Evolutionary conservation across 2,888 invertebrate genomes (phyloP).

Genomic region (Euzetes globulus): DNA sequence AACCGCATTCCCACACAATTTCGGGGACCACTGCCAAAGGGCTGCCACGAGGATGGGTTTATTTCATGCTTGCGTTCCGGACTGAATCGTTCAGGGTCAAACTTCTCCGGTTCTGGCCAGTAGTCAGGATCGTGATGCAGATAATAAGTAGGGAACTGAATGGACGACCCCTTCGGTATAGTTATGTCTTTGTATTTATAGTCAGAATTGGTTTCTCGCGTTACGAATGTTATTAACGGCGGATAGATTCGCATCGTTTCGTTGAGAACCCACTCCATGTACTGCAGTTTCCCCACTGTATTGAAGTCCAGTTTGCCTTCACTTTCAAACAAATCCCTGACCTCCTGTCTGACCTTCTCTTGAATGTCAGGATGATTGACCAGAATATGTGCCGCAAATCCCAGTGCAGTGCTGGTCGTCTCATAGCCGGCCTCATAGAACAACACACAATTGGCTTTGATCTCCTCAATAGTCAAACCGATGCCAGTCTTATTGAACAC

Average conservation of each 20-base stretch:
- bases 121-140: conserved; percentile 43
- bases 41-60: conserved; percentile 36
- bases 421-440: conserved; percentile 39
- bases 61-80: conserved; percentile 4
- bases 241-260: conserved; percentile 41
- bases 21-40: conserved; percentile 41
- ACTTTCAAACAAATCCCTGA: conserved; percentile 14
- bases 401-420: conserved; percentile 40
- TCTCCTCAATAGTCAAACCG: conserved; percentile 32
- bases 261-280: conserved; percentile 38
- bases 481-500: background rate
- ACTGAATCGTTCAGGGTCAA: conserved; percentile 43
- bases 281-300: conserved; percentile 37
- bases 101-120: conserved; percentile 43
- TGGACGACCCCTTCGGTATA: conserved; percentile 41
- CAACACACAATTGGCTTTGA: conserved; percentile 33
- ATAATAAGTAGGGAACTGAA: conserved; percentile 42
- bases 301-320: conserved; percentile 39
- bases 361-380: conserved; percentile 39
- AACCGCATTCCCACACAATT: too few species aligned
- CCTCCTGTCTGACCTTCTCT: conserved; percentile 39
- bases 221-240: conserved; percentile 40
- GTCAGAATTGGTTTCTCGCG: conserved; percentile 35
- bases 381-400: conserved; percentile 39
- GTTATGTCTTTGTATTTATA: conserved; percentile 36